Base-by-base conservation (phyloP, 1,140 invertebrate species). In the Caerostris extrusa region DNA sequence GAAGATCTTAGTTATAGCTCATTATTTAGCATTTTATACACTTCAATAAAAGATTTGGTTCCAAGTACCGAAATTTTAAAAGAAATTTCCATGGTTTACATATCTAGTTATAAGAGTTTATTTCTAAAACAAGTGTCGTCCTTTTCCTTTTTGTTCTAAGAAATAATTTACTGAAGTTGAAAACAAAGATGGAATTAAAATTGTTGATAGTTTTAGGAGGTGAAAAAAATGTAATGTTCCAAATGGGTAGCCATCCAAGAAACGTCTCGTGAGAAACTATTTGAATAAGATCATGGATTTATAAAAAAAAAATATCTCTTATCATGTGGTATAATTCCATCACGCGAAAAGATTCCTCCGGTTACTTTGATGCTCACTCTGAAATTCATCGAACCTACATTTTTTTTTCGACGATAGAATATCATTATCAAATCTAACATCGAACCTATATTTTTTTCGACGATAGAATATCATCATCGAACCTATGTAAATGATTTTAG, bases 201-300 rank as follows among this genome's bases (percentile, higher is more conserved):
- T 50, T 0, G 50, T 12, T 77, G 69, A 50, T 3, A 77, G 34
- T 34, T 50, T 77, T 10, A 10, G 1, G 3, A 77, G 5, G 3
- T 4, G 8, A 71, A 77, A 34, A 71, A 6, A 77, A 53, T 5
- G 50, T 5, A 3, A 77, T 53, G 34, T 77, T 77, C 19, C 19
- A 77, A 77, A 10, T 34, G 69, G 69, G 34, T 77, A 77, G 34
- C 34, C 69, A 77, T 77, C 69, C 69, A 77, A 34, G 34, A 50
- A 77, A 77, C 69, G 7, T 50, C 69, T n/a, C 67, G 67, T 77
- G 69, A 53, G 69, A 77, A 77, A 77, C 19, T 61, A 77, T 77
- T 77, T 53, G 69, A 77, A 77, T 77, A 77, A 77, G 10, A 17
- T 14, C 12, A 77, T 77, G 19, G 69, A 77, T 77, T 34, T 34